Base-by-base conservation (phyloP, 92 coral and sea anemone genomes). In the Meandrina meandrites region DNA sequence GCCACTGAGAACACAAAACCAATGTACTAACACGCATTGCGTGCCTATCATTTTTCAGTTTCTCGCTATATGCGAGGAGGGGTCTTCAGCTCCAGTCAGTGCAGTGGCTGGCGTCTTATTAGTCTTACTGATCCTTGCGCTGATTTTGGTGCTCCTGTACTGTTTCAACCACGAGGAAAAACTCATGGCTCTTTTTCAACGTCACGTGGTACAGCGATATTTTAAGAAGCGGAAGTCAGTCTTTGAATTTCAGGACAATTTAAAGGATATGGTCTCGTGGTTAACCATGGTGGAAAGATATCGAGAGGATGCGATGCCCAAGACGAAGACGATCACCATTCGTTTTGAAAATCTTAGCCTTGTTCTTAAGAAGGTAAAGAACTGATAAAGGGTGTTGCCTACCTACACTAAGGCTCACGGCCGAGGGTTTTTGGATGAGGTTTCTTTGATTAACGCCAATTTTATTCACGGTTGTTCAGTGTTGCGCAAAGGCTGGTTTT, bases 341-440 rank as follows among this genome's bases (percentile, higher is more conserved):
- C 91, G 86, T 21, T 95, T 93, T 81, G 81, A 88, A 51, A 83
- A 93, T n/a, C 93, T 95, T 40, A 93, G 98, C 79, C 96, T 95
- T 14, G 89, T 91, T 62, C 88, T 95, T 18, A 93, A 91, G 32
- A 87, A 89, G 91, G 98, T 93, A 88, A 81, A 87, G 19, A 15
- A 6, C 9, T 19, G 45, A 40, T 40, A 40, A 40, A 6, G 45
- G 45, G 6, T 2, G 45, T 2, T 40, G n/a, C n/a, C n/a, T n/a
- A 40, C 45, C 6, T 40, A 40, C 45, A 40, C 45, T 6, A 40
- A 40, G 45, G 45, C 6, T 40, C 45, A n/a, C n/a, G n/a, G 45
- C 45, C 45, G 3, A n/a, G n/a, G n/a, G n/a, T n/a, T n/a, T n/a
- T n/a, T n/a, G n/a, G n/a, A n/a, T n/a, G n/a, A n/a, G n/a, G n/a